Evolutionary conservation across 2,888 invertebrate species (phyloP).

Genomic region (Aphidoletes aphidimyza): DNA sequence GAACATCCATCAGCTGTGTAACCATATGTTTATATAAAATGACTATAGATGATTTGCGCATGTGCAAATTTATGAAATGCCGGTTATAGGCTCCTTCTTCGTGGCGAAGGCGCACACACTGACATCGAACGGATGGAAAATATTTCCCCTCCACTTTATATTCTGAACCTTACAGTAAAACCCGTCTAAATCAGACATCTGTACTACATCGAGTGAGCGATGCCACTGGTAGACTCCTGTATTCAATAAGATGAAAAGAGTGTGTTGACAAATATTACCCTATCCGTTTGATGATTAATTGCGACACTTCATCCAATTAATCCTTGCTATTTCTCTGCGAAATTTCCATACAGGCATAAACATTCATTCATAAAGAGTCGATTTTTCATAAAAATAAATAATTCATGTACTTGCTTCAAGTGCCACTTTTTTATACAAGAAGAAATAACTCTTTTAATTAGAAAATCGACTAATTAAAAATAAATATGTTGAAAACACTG

Average conservation of each 20-base stretch:
- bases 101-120: neutral
- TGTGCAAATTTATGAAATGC: neutral
- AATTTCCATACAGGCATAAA: too few relatives aligned
- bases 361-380: neutral
- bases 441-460: neutral
- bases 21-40: slow-evolving; percentile 45
- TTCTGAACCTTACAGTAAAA: neutral
- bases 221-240: too few relatives aligned
- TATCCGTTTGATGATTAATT: too few relatives aligned
- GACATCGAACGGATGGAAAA: neutral
- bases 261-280: too few relatives aligned
- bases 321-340: too few relatives aligned
- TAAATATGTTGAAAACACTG: too few relatives aligned
- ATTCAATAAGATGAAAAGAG: too few relatives aligned
- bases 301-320: too few relatives aligned
- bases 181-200: too few relatives aligned
- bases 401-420: neutral
- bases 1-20: slow-evolving; percentile 45
- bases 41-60: neutral
- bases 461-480: neutral
- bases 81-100: neutral
- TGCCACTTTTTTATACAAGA: neutral
- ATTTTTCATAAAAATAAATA: neutral
- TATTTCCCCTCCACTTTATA: neutral
- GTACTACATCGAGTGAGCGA: too few relatives aligned